Base-by-base conservation (phyloP, 2,888 invertebrate genomes). In the Drosophila falleni region DNA sequence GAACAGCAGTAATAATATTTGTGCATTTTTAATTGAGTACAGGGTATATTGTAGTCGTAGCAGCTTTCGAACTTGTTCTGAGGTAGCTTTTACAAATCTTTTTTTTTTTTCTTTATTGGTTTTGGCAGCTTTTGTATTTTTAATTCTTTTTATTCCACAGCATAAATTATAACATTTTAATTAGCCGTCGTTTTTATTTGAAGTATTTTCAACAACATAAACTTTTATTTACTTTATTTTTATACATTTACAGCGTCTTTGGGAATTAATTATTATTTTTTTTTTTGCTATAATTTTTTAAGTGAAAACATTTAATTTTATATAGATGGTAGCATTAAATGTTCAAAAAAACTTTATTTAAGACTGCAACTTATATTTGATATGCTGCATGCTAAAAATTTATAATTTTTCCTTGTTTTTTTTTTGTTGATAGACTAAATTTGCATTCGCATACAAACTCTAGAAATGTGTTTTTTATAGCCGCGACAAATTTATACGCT, bases 131-230 rank as follows among this genome's bases (percentile, higher is more conserved):
- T 10, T 26, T 41, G 19, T 9, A 11, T 23, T 15, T 44, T 44
- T 31, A 35, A 46, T 10, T 13, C 11, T 37, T 55, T 62, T 37
- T 23, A 11, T 35, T 46, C 49, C 16, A 13, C 41, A 37, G 64
- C 64, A 71, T 75, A 54, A 64, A 72, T 69, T 76, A 76, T 64
- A 46, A 35, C 65, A 54, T 67, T 80, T 88, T 86, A 72, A 86
- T 75, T 64, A 69, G 60, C 46, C 33, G 44, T 35, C 26, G 15
- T 19, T 58, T 55, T 50, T 33, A 44, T 31, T 50, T 61, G 19
- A 50, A 46, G 33, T 33, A 35, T 37, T 35, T 56, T n/a, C 3
- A 1, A 0, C 8, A 29, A 5, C 15, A 37, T 76, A 39, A 39
- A 46, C 15, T 41, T 62, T 19, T 44, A 58, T 56, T 39, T 26